A percentile compares a stretch with the other conserved stretches of the same genome.
phyloP scores from a whole-genome alignment of 2,888 invertebrate genomes.

The Chydorus sphaericus region DNA sequence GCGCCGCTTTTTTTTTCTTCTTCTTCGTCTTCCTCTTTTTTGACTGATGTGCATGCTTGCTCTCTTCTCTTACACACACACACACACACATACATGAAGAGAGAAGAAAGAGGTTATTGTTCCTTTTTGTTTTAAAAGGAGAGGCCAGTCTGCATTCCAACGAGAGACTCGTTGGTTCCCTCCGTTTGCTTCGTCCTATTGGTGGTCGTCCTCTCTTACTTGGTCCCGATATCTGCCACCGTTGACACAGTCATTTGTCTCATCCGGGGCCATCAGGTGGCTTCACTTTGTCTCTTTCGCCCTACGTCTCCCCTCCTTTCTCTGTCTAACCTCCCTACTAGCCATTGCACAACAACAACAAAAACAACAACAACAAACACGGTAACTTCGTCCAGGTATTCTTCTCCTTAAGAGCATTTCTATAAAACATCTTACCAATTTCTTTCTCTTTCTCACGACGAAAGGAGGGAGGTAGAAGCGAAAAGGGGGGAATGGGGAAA shows the following conservation, averaged over 20 bases:
- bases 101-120: too few species aligned
- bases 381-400: too few species aligned
- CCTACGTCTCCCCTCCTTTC: background rate
- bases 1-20: background rate
- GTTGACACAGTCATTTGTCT: slow-evolving; percentile 12
- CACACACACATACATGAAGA: background rate
- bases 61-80: background rate
- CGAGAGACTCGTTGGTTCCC: background rate
- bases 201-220: too few species aligned
- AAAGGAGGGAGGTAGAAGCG: too few species aligned
- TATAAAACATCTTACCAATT: too few species aligned
- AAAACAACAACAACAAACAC: too few species aligned
- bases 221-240: slow-evolving; percentile 5
- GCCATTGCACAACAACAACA: too few species aligned
- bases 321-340: background rate
- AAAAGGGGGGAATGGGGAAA: too few species aligned
- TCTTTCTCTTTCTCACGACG: background rate
- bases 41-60: background rate
- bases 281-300: slow-evolving; percentile 13
- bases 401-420: too few species aligned
- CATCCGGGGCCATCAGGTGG: slow-evolving; percentile 7
- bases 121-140: too few species aligned
- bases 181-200: background rate
- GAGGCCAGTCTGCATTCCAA: background rate
- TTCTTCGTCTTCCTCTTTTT: background rate